Evolutionary conservation across 2,888 invertebrate genomes (phyloP), one percentile per base, ranked within the genome.

Genomic region (Entomobrya multifasciata): DNA sequence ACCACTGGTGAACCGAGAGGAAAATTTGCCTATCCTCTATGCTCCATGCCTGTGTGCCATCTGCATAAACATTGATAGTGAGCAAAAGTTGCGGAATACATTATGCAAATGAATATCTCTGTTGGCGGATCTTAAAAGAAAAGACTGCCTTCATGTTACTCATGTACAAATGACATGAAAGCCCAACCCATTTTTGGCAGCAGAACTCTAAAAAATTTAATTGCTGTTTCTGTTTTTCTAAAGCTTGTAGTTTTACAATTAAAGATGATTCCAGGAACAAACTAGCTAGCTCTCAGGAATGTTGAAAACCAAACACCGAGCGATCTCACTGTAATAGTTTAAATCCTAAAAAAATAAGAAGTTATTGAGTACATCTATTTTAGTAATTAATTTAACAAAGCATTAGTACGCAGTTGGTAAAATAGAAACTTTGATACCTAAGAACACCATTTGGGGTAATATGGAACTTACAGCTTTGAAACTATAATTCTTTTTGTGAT

Each of bases 71-170:
- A 49, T 41, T 44, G 67, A 22, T 44, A 15, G 67, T 70, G 44
- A 70, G 67, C 67, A 70, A 70, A 80, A 80, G 49, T 80, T 80
- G 65, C 80, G 80, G 80, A 80, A 67, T 80, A 80, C 80, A 80
- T 80, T 80, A 80, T 80, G 80, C 67, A 80, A 80, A 80, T 80
- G 65, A 80, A 41, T n/a, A n/a, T 80, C 67, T 80, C 67, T 49
- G 80, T 80, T 80, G 80, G 80, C 80, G 80, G 80, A 80, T 80
- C 80, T 80, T 80, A 80, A 67, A 55, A 80, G 80, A 80, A 80
- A 80, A 80, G 80, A 67, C 80, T 67, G 80, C 80, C 80, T 80
- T 55, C 20, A 80, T 70, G 80, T 65, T 52, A 27, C 55, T 36
- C 55, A 25, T 55, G 49, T 80, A 80, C 80, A 67, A 80, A 80